These are phyloP conservation scores for Tamias sibiricus DNA, from an alignment of 2,113 vertebrate species.

Conservation along the genomic window DNA sequence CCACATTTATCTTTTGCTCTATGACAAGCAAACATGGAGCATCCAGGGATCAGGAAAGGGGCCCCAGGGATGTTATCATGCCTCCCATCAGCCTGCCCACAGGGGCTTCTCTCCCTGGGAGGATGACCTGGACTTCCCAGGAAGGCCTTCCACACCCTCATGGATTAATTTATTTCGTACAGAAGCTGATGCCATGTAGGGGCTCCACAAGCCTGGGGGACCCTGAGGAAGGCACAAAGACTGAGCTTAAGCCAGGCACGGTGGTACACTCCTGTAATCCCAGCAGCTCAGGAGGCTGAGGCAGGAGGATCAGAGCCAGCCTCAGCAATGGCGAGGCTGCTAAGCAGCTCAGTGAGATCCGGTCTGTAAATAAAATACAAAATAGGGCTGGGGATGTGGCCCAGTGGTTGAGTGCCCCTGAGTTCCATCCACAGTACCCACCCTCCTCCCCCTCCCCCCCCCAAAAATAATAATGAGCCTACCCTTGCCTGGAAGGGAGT, in stretches of 20 bases:
- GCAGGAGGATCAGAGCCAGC: too few species aligned
- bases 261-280: too few species aligned
- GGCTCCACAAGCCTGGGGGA: neutral
- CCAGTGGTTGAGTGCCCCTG: too few species aligned
- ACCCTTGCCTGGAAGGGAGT: neutral
- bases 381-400: too few species aligned
- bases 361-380: too few species aligned
- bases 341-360: too few species aligned
- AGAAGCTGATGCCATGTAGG: neutral
- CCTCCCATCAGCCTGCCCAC: neutral
- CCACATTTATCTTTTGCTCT: neutral
- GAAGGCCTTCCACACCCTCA: neutral
- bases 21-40: neutral
- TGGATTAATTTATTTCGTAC: neutral
- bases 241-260: too few species aligned
- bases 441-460: too few species aligned
- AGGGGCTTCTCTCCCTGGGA: neutral
- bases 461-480: neutral
- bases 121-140: neutral
- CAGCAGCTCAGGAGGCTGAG: too few species aligned
- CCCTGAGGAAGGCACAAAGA: neutral
- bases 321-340: too few species aligned
- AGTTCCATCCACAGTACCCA: too few species aligned
- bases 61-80: neutral
- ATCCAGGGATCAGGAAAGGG: neutral